Evolutionary conservation across 1,140 invertebrate genomes (phyloP), one percentile per base, ranked within the genome.

Genomic region (Neelides sp.): DNA sequence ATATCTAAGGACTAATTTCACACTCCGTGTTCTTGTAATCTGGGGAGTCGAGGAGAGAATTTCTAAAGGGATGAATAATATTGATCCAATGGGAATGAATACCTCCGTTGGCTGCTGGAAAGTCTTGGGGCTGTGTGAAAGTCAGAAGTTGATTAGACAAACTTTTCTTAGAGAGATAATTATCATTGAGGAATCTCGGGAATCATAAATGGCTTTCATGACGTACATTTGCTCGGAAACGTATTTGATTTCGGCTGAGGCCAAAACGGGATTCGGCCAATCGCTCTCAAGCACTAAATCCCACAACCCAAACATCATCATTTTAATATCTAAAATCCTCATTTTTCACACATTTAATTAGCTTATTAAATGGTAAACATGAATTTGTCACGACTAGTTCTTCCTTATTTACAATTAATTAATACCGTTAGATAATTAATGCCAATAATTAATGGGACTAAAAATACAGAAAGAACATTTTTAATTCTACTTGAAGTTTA

Each of bases 181-280:
- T 34, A 47, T 20, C 34, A 26, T 47, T 5, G 45, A 35, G 27
- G n/a, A 46, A 17, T 15, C 2, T 15, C 22, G 26, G 41, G 30
- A 43, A 30, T 12, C n/a, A n/a, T n/a, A 5, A 12, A 50, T 55
- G n/a, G 28, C 7, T 32, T 5, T 32, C n/a, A 32, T n/a, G n/a
- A 41, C 55, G 19, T 76, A 77, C 75, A 77, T 64, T 68, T 77
- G 75, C 61, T 78, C 75, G 22, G 76, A 71, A 43, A 78, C 66
- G 58, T 76, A 76, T 49, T 73, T 72, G 4, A 78, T 68, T 62
- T 78, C 75, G 5, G 73, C 71, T 24, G 70, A 69, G 26, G 68
- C 71, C 3, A 70, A 70, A 4, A 70, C 66, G 2, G 72, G 71
- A 57, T 71, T 72, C 13, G 70, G 68, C 57, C 69, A 68, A 57